These are phyloP conservation scores for Chaetops frenatus DNA, from an alignment of 2,113 vertebrate species.

Conservation along the genomic window DNA sequence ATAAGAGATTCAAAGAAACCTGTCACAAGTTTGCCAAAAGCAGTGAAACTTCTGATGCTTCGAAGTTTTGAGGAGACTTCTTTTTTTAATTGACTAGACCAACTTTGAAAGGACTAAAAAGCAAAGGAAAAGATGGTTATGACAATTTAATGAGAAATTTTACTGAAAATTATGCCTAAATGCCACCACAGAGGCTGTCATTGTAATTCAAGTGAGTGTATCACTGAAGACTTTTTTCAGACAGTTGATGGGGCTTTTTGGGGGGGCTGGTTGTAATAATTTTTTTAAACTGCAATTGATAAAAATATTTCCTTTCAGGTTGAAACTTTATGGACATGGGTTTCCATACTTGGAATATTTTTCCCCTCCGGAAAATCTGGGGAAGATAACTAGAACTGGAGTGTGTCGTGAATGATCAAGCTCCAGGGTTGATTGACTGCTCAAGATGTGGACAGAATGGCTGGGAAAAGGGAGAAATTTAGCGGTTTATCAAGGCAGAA, in stretches of 20 bases:
- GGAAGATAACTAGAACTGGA: background rate
- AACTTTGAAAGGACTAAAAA: background rate
- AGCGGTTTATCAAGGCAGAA: background rate
- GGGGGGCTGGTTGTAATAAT: background rate
- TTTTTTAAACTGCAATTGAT: background rate
- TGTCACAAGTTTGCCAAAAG: background rate
- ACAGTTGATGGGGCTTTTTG: background rate
- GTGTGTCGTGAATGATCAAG: background rate
- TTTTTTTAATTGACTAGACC: background rate
- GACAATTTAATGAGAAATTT: background rate
- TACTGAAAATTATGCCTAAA: background rate
- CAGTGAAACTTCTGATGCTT: background rate
- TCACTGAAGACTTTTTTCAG: background rate
- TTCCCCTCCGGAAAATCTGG: background rate
- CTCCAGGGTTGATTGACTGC: background rate
- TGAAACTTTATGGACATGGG: background rate
- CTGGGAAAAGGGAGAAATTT: background rate
- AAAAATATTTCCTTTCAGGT: background rate
- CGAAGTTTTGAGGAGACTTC: background rate
- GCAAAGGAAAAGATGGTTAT: background rate
- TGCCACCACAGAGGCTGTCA: background rate
- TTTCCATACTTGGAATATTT: background rate
- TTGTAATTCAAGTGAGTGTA: accelerated
- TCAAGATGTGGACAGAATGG: constrained; percentile 23
- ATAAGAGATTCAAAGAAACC: background rate